Evolutionary conservation across 2,888 invertebrate species (phyloP), one percentile per base, ranked within the genome.

Genomic region (Vandiemenella viatica): DNA sequence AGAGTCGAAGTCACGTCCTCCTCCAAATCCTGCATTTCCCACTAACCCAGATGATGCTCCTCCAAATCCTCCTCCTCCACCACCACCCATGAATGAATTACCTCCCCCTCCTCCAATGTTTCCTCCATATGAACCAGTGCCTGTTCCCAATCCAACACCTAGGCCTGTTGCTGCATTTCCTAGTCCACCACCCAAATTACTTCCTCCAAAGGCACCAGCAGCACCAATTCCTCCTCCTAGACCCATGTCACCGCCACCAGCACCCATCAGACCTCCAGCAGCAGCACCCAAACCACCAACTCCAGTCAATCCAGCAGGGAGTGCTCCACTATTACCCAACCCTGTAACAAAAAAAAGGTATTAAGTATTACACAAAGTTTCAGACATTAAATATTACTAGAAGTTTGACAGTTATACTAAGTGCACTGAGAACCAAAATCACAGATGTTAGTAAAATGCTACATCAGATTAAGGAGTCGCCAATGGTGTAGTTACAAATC

Each of bases 111-210:
- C 45, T 17, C 50, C 52, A 22, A 49, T 17, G 3, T 45, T 48
- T 47, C 40, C 38, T 19, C 48, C 62, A 48, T 66, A 66, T n/a
- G 60, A 62, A 53, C 61, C 59, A 16, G 65, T 63, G 10, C 64
- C 65, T 57, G 66, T 66, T 42, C 50, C 50, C n/a, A 51, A 22
- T 18, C 48, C 50, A 17, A 37, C 45, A 18, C 50, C 48, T 19
- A 50, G 37, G 20, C 50, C 47, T 1, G 42, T 19, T 10, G 63
- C 62, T 15, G 65, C 61, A 40, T 65, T 59, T 42, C 64, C 65
- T 42, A 66, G 63, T 55, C 59, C 59, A 10, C 41, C 20, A 8
- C 45, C n/a, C n/a, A n/a, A n/a, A n/a, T n/a, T n/a, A n/a, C n/a
- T n/a, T n/a, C n/a, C 43, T 18, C 45, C 49, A 23, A 50, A 43